Evolutionary conservation across 2,113 vertebrate genomes (phyloP).

Genomic region (Cinclus mexicanus): DNA sequence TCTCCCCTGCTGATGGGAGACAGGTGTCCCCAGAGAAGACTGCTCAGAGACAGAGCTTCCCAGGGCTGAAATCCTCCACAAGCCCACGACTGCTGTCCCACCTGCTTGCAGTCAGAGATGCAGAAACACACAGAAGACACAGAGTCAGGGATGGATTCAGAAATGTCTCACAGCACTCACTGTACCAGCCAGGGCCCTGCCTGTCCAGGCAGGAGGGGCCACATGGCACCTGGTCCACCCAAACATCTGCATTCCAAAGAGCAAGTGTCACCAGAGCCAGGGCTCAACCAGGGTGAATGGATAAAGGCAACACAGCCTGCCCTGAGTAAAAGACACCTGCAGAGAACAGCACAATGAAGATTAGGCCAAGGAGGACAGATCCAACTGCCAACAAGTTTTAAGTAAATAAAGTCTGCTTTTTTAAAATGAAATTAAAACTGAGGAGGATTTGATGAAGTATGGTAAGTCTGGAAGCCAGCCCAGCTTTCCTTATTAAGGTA

Average conservation of each 20-base stretch:
- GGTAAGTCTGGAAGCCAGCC: not conserved
- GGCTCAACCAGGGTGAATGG: not conserved
- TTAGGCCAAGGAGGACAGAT: not conserved
- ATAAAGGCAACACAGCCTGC: not conserved
- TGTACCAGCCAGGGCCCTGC: not conserved
- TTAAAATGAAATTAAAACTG: conserved; percentile 2
- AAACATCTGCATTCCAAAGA: not conserved
- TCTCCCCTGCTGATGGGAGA: not conserved
- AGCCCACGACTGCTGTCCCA: not conserved
- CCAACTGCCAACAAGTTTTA: not conserved
- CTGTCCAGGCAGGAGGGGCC: not conserved
- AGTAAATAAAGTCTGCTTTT: not conserved
- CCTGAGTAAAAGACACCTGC: not conserved
- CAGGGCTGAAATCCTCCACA: not conserved
- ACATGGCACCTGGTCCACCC: not conserved
- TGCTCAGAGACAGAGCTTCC: not conserved
- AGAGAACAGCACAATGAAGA: not conserved
- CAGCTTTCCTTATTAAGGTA: not conserved
- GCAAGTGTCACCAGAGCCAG: not conserved
- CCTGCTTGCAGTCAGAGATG: not conserved
- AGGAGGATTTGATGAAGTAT: not conserved
- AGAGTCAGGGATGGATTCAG: not conserved
- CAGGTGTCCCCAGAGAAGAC: not conserved
- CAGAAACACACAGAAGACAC: not conserved
- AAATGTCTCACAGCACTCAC: not conserved